Conservation (phyloP, 2,888 invertebrate genomes). For the Himalopsyche japonica region DNA sequence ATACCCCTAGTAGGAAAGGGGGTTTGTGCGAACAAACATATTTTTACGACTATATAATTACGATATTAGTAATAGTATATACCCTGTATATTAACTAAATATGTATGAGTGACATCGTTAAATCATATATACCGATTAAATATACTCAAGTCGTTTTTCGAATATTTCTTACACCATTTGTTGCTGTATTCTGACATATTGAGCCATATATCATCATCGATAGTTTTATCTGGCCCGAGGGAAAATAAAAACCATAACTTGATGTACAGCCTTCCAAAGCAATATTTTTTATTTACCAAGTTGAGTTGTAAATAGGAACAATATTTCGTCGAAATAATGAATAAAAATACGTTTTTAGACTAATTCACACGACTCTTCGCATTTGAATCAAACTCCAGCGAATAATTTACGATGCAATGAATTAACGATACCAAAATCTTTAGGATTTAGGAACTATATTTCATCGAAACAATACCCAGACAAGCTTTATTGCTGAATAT, state of each 20-base stretch:
- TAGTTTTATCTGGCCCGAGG: neutral
- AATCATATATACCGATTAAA: too few species aligned
- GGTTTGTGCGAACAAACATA: too few species aligned
- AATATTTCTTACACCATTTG: neutral
- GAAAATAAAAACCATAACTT: neutral
- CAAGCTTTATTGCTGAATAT: neutral
- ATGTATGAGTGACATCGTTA: too few species aligned
- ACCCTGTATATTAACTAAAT: too few species aligned
- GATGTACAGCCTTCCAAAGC: neutral
- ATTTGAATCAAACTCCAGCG: neutral
- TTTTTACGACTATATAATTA: too few species aligned
- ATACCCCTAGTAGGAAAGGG: too few species aligned
- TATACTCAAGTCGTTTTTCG: too few species aligned
- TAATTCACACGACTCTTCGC: neutral
- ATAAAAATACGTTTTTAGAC: neutral
- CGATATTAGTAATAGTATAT: too few species aligned
- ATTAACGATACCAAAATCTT: neutral
- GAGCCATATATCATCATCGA: neutral
- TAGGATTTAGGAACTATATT: neutral
- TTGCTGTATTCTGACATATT: neutral
- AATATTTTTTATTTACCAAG: neutral
- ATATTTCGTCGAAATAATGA: neutral
- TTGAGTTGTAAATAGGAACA: neutral
- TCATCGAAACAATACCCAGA: neutral
- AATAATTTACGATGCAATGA: neutral